Evolutionary conservation across 2,113 vertebrate species (phyloP), one percentile per base, ranked within the genome.

Genomic region (Erythrocercus mccallii): DNA sequence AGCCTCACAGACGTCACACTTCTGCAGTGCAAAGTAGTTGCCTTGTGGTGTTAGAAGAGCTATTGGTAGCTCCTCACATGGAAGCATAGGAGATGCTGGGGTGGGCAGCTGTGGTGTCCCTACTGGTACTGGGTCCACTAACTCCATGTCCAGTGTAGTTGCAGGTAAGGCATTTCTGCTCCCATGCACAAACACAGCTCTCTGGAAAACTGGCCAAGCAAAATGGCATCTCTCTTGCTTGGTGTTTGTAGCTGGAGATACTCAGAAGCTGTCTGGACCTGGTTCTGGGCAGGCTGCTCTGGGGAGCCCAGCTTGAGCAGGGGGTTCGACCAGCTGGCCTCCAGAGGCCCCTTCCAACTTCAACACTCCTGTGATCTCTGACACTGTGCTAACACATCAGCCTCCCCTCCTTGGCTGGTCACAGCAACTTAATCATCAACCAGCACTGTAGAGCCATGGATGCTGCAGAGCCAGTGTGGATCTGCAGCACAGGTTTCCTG

Each of bases 1-100:
- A 64, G 74, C 45, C 66, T 50, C 0, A 0, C 17, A 30, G 30
- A 35, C 0, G 0, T 50, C 54, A 38, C 2, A 6, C 7, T 77
- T 47, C 17, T 56, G 58, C 68, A 58, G 47, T 5, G 4, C 50
- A 61, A 85, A 90, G n/a, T 25, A 2, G 3, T 56, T 69, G 30
- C 35, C 27, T 82, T 1, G 0, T 24, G 54, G 14, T 8, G 1
- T 54, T 76, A 70, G 47, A 65, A 33, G 45, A 72, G 57, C 27
- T 33, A 3, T 18, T 4, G 13, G 44, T 30, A 31, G 60, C 10
- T 1, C 2, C 42, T 82, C 4, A 4, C 10, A 37, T 10, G 19
- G 28, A 23, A 17, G 33, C 0, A 0, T 2, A 12, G 20, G 24
- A 74, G 57, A 40, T 40, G 50, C 33, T 0, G 1, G 42, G 23